A percentile compares a stretch with the other conserved stretches of the same genome.
Conservation (phyloP, 2,888 invertebrate genomes). For the Encarsia formosa region DNA sequence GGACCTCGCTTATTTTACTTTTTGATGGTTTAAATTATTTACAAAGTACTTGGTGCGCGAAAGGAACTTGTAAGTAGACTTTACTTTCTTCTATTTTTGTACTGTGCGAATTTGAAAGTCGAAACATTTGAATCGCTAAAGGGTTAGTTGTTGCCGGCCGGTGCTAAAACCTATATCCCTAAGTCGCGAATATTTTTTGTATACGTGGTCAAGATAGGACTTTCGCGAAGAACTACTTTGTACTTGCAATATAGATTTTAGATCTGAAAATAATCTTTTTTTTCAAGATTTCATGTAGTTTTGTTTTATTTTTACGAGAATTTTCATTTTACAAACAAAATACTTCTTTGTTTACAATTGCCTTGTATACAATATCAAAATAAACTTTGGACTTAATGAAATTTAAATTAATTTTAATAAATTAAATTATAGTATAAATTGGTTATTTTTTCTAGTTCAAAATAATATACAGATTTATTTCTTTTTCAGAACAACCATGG, state of each 20-base stretch:
- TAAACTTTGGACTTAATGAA: too few species aligned
- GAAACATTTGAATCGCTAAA: too few species aligned
- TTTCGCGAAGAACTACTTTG: neutral
- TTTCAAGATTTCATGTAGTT: neutral
- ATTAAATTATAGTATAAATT: neutral
- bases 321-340: neutral
- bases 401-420: neutral
- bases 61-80: too few species aligned
- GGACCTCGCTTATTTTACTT: too few species aligned
- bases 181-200: constrained; percentile 3
- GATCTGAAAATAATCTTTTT: too few species aligned
- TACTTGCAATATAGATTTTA: too few species aligned
- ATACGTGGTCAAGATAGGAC: constrained; percentile 23
- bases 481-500: constrained; percentile 37
- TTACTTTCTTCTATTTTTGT: too few species aligned
- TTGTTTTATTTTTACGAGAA: neutral
- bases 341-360: neutral
- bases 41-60: too few species aligned
- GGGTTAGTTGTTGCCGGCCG: constrained; percentile 13
- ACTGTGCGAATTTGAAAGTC: too few species aligned
- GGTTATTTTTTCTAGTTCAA: too few species aligned
- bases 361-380: too few species aligned
- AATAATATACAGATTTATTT: neutral
- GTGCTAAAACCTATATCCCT: neutral
- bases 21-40: too few species aligned